A percentile compares a stretch with the other conserved stretches of the same genome.
Conservation (phyloP, 1,140 invertebrate genomes). For the Dendrolimus punctatus region DNA sequence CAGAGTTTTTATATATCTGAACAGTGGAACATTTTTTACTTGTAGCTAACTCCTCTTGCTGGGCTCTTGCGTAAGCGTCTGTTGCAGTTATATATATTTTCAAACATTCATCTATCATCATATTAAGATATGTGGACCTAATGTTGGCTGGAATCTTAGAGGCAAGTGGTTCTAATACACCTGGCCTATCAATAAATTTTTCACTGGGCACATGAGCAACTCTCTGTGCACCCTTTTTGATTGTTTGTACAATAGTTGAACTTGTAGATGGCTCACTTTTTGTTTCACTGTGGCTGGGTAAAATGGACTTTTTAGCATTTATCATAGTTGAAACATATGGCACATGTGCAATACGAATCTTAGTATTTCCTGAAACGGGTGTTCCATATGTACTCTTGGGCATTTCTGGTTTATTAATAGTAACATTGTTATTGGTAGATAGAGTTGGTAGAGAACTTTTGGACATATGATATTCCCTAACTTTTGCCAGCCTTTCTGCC, state of each 20-base stretch:
- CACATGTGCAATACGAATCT: conserved; percentile 70
- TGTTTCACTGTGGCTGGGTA: conserved; percentile 19
- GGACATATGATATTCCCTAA: conserved; percentile 59
- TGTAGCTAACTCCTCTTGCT: conserved; percentile 84
- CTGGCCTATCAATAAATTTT: conserved; percentile 65
- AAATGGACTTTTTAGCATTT: conserved; percentile 58
- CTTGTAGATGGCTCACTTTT: conserved; percentile 47
- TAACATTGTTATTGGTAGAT: conserved; percentile 20
- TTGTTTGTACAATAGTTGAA: conserved; percentile 77
- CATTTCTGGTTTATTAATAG: conserved; percentile 21
- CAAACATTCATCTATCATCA: conserved; percentile 89
- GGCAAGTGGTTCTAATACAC: conserved; percentile 78
- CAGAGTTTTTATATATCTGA: conserved; percentile 88
- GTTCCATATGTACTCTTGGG: conserved; percentile 24
- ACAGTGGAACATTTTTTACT: conserved; percentile 85
- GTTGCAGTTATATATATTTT: conserved; percentile 81
- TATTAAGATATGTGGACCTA: conserved; percentile 87
- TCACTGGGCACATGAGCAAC: conserved; percentile 78
- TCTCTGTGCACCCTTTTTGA: conserved; percentile 76
- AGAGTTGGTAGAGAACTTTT: conserved; percentile 24
- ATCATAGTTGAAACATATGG: conserved; percentile 67
- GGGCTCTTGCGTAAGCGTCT: conserved; percentile 81
- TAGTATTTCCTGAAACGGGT: conserved; percentile 31
- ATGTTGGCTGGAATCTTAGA: conserved; percentile 89
- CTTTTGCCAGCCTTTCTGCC: conserved; percentile 61